A percentile compares a stretch with the other conserved stretches of the same genome.
phyloP scores from a whole-genome alignment of 1,140 invertebrate genomes.

The Anastrepha ludens region DNA sequence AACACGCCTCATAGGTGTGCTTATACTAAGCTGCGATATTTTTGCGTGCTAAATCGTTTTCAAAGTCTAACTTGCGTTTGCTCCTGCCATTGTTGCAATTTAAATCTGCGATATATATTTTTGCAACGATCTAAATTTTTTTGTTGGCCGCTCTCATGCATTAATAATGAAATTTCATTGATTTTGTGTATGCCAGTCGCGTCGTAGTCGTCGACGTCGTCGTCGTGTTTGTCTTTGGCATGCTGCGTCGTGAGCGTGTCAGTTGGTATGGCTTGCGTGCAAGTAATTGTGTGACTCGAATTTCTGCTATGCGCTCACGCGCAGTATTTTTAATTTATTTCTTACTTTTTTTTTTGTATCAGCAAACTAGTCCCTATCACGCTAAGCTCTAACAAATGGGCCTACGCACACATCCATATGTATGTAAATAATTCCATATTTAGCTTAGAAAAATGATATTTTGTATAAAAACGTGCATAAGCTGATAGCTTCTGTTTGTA shows the following conservation, averaged over 20 bases:
- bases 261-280: not conserved
- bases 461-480: not conserved
- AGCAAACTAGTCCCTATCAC: not conserved
- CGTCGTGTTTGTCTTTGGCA: not conserved
- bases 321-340: not conserved
- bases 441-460: not conserved
- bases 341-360: not conserved
- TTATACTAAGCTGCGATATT: not conserved
- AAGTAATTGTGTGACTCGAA: conserved; percentile 38
- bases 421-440: not conserved
- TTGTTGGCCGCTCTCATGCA: not conserved
- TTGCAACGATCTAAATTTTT: not conserved
- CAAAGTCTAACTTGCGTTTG: not conserved
- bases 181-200: conserved; percentile 44
- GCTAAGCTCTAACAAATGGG: not conserved
- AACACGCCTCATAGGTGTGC: too few relatives aligned
- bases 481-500: not conserved
- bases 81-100: not conserved
- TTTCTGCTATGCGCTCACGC: conserved; percentile 5
- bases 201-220: not conserved
- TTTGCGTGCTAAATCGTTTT: not conserved
- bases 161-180: conserved; percentile 41
- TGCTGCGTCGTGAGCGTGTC: not conserved
- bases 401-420: not conserved
- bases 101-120: not conserved